Conservation (phyloP, 2,113 vertebrate genomes). For the Aspidoscelis tigris region DNA sequence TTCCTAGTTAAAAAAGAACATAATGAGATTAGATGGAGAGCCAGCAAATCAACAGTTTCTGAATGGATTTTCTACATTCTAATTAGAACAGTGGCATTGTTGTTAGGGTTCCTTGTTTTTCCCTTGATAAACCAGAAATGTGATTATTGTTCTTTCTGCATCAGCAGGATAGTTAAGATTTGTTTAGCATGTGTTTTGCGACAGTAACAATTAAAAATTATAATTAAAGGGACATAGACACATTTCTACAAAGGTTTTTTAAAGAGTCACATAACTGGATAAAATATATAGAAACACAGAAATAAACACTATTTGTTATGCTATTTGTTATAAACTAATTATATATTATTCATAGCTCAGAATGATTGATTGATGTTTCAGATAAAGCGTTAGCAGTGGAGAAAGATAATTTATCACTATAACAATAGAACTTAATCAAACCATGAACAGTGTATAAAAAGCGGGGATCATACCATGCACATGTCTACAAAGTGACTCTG, state of each 20-base stretch:
- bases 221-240: conserved; percentile 17
- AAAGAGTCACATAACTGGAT: background rate
- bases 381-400: background rate
- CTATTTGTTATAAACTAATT: background rate
- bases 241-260: conserved; percentile 38
- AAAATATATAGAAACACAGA: background rate
- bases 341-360: background rate
- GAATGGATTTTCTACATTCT: conserved; percentile 55
- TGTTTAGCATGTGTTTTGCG: conserved; percentile 45
- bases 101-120: conserved; percentile 50
- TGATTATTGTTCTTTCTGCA: conserved; percentile 49
- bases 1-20: conserved; percentile 64
- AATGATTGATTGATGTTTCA: background rate
- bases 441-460: background rate
- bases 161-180: conserved; percentile 49
- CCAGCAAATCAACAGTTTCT: conserved; percentile 65
- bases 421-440: background rate
- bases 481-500: too few relatives aligned
- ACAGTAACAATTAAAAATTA: conserved; percentile 46
- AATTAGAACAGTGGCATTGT: conserved; percentile 61
- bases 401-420: background rate
- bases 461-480: background rate
- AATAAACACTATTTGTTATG: background rate
- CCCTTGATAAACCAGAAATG: conserved; percentile 44
- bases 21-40: conserved; percentile 67